These are phyloP conservation scores for Mimas tiliae DNA, from an alignment of 2,888 invertebrate species.

Conservation along the genomic window DNA sequence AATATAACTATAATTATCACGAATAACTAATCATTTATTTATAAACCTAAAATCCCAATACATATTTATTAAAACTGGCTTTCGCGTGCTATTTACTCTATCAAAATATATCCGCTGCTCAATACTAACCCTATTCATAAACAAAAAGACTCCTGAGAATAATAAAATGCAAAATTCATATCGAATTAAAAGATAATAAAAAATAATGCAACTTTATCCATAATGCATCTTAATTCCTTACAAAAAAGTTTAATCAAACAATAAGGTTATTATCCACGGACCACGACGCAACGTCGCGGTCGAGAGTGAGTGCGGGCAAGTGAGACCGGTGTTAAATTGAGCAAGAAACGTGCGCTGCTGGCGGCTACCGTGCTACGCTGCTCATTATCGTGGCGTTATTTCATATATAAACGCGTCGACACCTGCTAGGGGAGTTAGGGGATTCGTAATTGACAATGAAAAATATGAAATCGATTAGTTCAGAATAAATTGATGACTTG, in stretches of 20 bases:
- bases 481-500: not conserved
- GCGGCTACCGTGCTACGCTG: constrained; percentile 28
- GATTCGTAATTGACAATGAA: not conserved
- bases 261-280: constrained; percentile 8
- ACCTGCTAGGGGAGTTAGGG: constrained; percentile 10
- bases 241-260: constrained; percentile 11
- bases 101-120: too few species aligned
- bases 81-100: too few species aligned
- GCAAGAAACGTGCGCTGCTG: constrained; percentile 29
- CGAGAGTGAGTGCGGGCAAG: constrained; percentile 16
- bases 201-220: not conserved
- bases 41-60: too few species aligned
- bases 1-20: too few species aligned
- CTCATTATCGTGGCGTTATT: constrained; percentile 20
- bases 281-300: not conserved
- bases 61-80: too few species aligned
- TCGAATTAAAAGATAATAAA: too few species aligned
- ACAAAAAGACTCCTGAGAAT: too few species aligned
- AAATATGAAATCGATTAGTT: not conserved
- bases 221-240: not conserved
- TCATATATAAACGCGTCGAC: constrained; percentile 4
- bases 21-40: too few species aligned
- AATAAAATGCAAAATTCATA: too few species aligned
- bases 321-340: constrained; percentile 28
- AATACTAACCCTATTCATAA: too few species aligned